phyloP scores from a whole-genome alignment of 2,113 vertebrate species.

The Ammodytes dubius region DNA sequence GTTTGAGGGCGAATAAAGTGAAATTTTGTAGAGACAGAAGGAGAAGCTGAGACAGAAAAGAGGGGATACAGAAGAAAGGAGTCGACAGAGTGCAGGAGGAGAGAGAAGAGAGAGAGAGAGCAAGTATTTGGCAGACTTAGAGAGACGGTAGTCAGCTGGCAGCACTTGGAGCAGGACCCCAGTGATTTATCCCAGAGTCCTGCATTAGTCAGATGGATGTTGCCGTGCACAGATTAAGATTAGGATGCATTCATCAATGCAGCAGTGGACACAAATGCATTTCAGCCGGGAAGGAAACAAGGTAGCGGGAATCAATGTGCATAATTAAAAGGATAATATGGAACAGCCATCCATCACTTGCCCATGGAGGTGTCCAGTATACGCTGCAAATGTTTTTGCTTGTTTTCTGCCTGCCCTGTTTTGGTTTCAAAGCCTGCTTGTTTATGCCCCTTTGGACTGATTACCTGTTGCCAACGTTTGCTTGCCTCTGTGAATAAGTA shows the following conservation, averaged over 20 bases:
- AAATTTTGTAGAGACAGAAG: constrained; percentile 9
- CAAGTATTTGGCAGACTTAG: constrained; percentile 36
- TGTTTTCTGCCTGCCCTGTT: background rate
- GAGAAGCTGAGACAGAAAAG: constrained; percentile 20
- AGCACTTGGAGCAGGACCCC: constrained; percentile 43
- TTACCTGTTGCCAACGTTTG: background rate
- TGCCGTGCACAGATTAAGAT: constrained; percentile 82
- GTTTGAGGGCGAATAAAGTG: background rate
- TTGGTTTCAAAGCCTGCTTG: background rate
- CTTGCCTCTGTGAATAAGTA: background rate
- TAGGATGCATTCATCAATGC: constrained; percentile 87
- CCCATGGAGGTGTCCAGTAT: constrained; percentile 60
- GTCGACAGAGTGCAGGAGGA: constrained; percentile 29
- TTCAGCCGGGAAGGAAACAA: constrained; percentile 87
- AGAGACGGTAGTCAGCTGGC: constrained; percentile 37
- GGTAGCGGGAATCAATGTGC: constrained; percentile 81
- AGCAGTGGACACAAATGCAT: constrained; percentile 83
- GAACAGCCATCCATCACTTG: constrained; percentile 75
- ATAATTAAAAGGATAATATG: constrained; percentile 84
- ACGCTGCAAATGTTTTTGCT: constrained; percentile 38
- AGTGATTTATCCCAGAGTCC: constrained; percentile 82
- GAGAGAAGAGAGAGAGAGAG: constrained; percentile 36
- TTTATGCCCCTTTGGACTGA: background rate
- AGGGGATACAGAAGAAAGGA: background rate
- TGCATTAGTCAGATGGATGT: constrained; percentile 81